A percentile compares a stretch with the other conserved stretches of the same genome.
Evolutionary conservation across 1,140 invertebrate genomes (phyloP).

Genomic region (Luehdorfia chinensis): DNA sequence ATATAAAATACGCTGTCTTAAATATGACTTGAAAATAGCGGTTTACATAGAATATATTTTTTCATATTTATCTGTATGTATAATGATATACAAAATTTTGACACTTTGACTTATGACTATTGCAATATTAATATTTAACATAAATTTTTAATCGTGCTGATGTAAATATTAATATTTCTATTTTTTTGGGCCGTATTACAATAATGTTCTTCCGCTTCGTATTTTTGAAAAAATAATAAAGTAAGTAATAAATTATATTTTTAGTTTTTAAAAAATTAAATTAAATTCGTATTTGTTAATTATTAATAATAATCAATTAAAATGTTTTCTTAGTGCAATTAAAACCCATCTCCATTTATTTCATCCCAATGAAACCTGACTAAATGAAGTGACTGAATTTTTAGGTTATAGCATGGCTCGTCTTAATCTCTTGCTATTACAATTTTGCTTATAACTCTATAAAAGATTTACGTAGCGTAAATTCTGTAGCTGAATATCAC

Average conservation of each 20-base stretch:
- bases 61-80: slow-evolving; percentile 57
- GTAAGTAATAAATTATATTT: slow-evolving; percentile 4
- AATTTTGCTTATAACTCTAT: slow-evolving; percentile 18
- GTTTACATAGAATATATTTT: slow-evolving; percentile 60
- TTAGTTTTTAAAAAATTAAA: slow-evolving; percentile 13
- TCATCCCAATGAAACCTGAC: slow-evolving; percentile 31
- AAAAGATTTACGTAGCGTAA: slow-evolving; percentile 24
- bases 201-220: slow-evolving; percentile 22
- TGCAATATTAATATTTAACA: slow-evolving; percentile 58
- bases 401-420: slow-evolving; percentile 50
- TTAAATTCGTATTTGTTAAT: slow-evolving; percentile 24
- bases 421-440: slow-evolving; percentile 41
- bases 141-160: slow-evolving; percentile 31
- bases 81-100: slow-evolving; percentile 36
- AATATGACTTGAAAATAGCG: slow-evolving; percentile 34
- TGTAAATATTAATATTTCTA: slow-evolving; percentile 38
- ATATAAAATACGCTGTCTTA: slow-evolving; percentile 54
- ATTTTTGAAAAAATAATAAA: slow-evolving; percentile 26
- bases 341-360: slow-evolving; percentile 15
- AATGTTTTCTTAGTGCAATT: slow-evolving; percentile 22
- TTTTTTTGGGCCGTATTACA: slow-evolving; percentile 28
- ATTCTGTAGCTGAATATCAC: slow-evolving; percentile 23
- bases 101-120: slow-evolving; percentile 61
- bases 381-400: slow-evolving; percentile 51
- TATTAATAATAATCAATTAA: slow-evolving; percentile 10